These are phyloP conservation scores for Cyrtodaria siliqua DNA, from an alignment of 2,888 invertebrate genomes.

Conservation along the genomic window DNA sequence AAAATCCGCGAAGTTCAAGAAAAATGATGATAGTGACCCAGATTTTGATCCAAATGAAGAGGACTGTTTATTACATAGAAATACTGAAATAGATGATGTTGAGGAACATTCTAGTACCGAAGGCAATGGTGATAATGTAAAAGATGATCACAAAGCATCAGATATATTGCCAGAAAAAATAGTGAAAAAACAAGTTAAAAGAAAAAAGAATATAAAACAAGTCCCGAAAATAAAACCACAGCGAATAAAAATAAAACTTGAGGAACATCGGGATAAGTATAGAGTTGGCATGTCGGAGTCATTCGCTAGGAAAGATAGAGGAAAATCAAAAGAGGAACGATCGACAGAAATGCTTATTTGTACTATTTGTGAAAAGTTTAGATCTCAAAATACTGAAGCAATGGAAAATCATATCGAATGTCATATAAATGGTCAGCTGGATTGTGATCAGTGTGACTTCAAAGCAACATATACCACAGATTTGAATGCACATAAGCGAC, in stretches of 20 bases:
- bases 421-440: constrained; percentile 34
- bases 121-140: background rate
- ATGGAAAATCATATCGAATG: constrained; percentile 48
- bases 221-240: background rate
- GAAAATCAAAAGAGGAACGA: constrained; percentile 24
- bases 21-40: background rate
- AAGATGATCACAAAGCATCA: background rate
- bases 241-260: constrained; percentile 34
- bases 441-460: constrained; percentile 20
- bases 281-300: constrained; percentile 48
- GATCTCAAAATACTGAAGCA: constrained; percentile 20
- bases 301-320: constrained; percentile 51
- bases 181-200: background rate
- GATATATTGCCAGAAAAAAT: background rate
- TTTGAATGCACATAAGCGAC: constrained; percentile 20
- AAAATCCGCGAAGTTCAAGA: background rate
- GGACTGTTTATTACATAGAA: background rate
- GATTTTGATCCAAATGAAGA: background rate
- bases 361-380: constrained; percentile 41
- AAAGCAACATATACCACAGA: constrained; percentile 19
- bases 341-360: constrained; percentile 32
- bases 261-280: constrained; percentile 54
- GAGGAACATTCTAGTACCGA: background rate
- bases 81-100: background rate
- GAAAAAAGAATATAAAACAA: background rate